Conservation (phyloP, 2,888 invertebrate species). For the Diarsia mendica region DNA sequence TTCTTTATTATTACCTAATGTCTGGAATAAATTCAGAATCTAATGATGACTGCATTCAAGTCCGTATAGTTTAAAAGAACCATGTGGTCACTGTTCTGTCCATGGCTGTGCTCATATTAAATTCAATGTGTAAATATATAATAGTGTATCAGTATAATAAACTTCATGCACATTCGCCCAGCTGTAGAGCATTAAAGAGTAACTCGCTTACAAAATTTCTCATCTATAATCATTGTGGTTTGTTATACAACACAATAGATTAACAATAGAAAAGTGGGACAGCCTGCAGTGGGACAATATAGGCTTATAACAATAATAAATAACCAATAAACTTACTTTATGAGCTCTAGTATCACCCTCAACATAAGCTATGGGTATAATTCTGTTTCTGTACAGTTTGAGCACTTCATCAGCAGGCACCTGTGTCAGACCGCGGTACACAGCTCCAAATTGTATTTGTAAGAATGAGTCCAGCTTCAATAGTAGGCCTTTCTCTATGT, state of each 20-base stretch:
- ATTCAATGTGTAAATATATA: not conserved
- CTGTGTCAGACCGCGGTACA: conserved; percentile 96
- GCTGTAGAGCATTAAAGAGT: not conserved
- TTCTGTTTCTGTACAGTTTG: conserved; percentile 95
- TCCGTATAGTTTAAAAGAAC: not conserved
- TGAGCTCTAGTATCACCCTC: conserved; percentile 94
- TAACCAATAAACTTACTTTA: conserved; percentile 88
- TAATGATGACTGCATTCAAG: not conserved
- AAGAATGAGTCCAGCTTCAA: conserved; percentile 98
- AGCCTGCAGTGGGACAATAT: too few relatives aligned
- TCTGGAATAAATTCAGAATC: not conserved
- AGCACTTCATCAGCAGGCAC: conserved; percentile 96
- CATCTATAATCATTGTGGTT: not conserved
- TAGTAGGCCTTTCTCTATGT: conserved; percentile 97
- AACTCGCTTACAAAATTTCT: not conserved
- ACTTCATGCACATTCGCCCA: not conserved
- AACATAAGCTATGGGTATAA: conserved; percentile 96
- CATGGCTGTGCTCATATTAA: not conserved
- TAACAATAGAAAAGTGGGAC: not conserved
- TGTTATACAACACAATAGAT: not conserved
- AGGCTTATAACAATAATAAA: too few relatives aligned
- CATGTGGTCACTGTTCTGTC: not conserved
- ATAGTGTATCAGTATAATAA: not conserved
- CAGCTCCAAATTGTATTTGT: conserved; percentile 98
- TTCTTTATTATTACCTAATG: not conserved